Evolutionary conservation across 2,113 vertebrate genomes (phyloP), one percentile per base, ranked within the genome.

Genomic region (Neogobius melanostomus): DNA sequence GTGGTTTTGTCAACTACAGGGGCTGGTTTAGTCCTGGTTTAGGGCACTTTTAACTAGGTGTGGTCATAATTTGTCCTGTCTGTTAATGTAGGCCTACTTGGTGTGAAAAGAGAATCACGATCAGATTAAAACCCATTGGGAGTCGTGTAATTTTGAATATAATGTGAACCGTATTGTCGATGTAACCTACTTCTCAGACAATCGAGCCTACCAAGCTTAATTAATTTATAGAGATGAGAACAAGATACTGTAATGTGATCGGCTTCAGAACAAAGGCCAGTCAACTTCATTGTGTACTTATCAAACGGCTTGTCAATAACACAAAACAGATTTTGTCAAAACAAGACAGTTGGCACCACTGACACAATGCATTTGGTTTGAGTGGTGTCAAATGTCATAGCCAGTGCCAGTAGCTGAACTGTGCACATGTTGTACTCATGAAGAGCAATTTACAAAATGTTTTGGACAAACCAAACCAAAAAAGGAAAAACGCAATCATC

Each of bases 221-320:
- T 56, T 66, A 45, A 59, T 61, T 60, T 45, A 51, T 2, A 66
- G n/a, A 69, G 14, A 65, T 12, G 5, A 45, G 52, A 68, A 57
- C 52, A 15, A 1, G 10, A 79, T 21, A 28, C 47, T 57, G 76
- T 15, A 64, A 73, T 21, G 6, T 11, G 48, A 77, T 68, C 72
- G 9, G 12, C 17, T 6, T 12, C 16, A 14, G 57, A 14, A 70
- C 60, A 63, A 73, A 10, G 60, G 68, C 61, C 28, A 12, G 15
- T 60, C 73, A 48, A 15, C 12, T 43, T 63, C 16, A 54, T 16
- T 53, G 56, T 52, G 11, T 10, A 6, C n/a, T 76, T 59, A 63
- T 70, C 68, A 68, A 64, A 71, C 12, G 16, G 44, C 51, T 0
- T n/a, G 52, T 42, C 52, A 72, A 6, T 16, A 14, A 43, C 11